Percentiles rank a stretch among this genome's conserved stretches.
These are phyloP conservation scores for Aleadryas rufinucha DNA, from an alignment of 2,113 vertebrate species.

Conservation along the genomic window DNA sequence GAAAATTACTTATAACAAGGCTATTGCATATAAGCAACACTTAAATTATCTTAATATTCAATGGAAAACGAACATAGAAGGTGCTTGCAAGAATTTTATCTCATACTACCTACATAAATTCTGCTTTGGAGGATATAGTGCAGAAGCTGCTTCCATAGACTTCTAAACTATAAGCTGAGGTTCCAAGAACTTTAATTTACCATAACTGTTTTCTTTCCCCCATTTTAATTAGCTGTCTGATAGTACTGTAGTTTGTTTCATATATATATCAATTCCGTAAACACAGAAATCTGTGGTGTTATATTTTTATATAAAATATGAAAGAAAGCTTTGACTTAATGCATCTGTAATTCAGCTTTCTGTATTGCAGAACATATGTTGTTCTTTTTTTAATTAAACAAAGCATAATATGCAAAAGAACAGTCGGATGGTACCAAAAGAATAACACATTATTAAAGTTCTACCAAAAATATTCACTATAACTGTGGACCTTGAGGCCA, in stretches of 20 bases:
- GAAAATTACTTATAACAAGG: not conserved
- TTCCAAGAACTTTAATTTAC: slow-evolving; percentile 20
- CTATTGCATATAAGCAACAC: not conserved
- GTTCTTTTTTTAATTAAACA: slow-evolving; percentile 37
- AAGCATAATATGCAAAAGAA: not conserved
- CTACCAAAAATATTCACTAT: not conserved
- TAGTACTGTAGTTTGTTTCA: slow-evolving; percentile 58
- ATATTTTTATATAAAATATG: slow-evolving; percentile 65
- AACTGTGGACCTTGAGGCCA: not conserved
- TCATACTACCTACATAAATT: not conserved
- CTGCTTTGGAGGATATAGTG: not conserved
- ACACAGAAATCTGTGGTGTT: slow-evolving; percentile 63
- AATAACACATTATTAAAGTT: not conserved
- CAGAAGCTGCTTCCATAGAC: not conserved
- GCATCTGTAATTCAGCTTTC: slow-evolving; percentile 42
- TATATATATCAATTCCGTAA: slow-evolving; percentile 59
- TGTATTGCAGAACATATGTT: slow-evolving; percentile 49
- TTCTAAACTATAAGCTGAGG: not conserved
- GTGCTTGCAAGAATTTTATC: not conserved
- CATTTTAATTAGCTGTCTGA: slow-evolving; percentile 59
- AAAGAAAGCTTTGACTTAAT: slow-evolving; percentile 60
- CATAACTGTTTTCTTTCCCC: slow-evolving; percentile 44
- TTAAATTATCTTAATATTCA: not conserved
- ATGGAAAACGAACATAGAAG: not conserved
- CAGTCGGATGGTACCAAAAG: not conserved